phyloP scores from a whole-genome alignment of 2,888 invertebrate genomes.

The Caenorhabditis sinica region DNA sequence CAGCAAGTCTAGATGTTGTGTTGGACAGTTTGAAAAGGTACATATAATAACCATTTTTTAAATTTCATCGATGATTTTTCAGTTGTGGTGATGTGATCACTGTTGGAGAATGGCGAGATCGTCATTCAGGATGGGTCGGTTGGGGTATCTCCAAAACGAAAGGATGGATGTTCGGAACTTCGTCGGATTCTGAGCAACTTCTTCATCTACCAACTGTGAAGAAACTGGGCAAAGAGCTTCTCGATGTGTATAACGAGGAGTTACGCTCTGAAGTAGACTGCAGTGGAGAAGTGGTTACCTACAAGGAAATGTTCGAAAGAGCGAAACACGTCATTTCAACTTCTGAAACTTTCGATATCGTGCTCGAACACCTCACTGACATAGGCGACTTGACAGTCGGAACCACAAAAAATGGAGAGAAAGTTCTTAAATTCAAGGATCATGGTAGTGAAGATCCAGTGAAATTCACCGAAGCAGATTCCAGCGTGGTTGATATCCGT shows the following conservation, averaged over 20 bases:
- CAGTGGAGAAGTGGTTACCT: conserved; percentile 73
- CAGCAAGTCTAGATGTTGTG: conserved; percentile 75
- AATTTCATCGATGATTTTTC: conserved; percentile 26
- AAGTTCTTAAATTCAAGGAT: conserved; percentile 81
- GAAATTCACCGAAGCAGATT: conserved; percentile 80
- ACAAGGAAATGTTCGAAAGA: conserved; percentile 67
- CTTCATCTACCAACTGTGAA: conserved; percentile 73
- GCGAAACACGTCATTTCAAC: conserved; percentile 22
- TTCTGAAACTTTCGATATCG: conserved; percentile 74
- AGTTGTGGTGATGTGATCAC: conserved; percentile 68
- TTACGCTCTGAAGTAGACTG: conserved; percentile 76
- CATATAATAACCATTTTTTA: not conserved
- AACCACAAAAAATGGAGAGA: conserved; percentile 76
- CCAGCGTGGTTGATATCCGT: conserved; percentile 80
- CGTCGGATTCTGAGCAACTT: conserved; percentile 44
- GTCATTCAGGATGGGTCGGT: conserved; percentile 72
- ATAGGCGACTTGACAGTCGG: conserved; percentile 75
- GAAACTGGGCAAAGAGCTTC: conserved; percentile 62
- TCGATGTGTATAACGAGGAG: conserved; percentile 70
- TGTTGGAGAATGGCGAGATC: conserved; percentile 68
- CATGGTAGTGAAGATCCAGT: conserved; percentile 73
- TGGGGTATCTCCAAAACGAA: conserved; percentile 74
- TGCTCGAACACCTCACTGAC: conserved; percentile 71
- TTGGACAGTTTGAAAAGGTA: conserved; percentile 77
- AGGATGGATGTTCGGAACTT: conserved; percentile 69